Evolutionary conservation across 1,140 invertebrate species (phyloP), one percentile per base, ranked within the genome.

Genomic region (Galendromus occidentalis): DNA sequence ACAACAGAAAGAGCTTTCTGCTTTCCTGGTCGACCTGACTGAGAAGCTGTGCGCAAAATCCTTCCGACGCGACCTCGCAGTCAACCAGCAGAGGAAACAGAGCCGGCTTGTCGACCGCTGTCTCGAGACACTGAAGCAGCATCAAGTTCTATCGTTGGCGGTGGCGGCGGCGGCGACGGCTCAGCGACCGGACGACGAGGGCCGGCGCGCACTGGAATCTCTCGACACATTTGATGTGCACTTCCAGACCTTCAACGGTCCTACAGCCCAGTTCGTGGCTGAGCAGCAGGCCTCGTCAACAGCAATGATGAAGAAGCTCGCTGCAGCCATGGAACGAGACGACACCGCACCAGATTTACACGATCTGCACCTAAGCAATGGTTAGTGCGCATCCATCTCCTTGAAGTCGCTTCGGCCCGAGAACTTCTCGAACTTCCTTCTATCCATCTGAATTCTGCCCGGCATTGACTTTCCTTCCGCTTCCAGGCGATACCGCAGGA

Each of bases 201-300:
- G 2, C 5, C 14, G 14, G 2, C 22, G 17, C 14, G 14, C 51
- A 25, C 25, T 22, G 51, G 25, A 59, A 25, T 17, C 25, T 25
- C 14, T 25, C 25, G 25, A 29, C 22, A 59, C 51, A 59, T 22
- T 59, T 22, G 51, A 59, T 33, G 33, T 59, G 51, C 51, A 59
- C 51, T 59, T 59, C 51, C 51, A 59, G 51, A 59, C 51, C 51
- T 59, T 59, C 51, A 59, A 59, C 51, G 51, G 51, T 59, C 51
- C 51, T 33, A 59, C 51, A 59, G 51, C 51, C 51, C 17, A 59
- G 51, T 59, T 59, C 22, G 51, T 59, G 51, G 51, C 51, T 33
- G 51, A 59, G 25, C 51, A 59, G 51, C 51, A 59, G 22, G 51
- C 51, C 25, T 59, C 51, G 14, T 59, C 51, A 33, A 33, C 51